Base-by-base conservation (phyloP, 2,113 vertebrate species). In the Callorhinus ursinus region DNA sequence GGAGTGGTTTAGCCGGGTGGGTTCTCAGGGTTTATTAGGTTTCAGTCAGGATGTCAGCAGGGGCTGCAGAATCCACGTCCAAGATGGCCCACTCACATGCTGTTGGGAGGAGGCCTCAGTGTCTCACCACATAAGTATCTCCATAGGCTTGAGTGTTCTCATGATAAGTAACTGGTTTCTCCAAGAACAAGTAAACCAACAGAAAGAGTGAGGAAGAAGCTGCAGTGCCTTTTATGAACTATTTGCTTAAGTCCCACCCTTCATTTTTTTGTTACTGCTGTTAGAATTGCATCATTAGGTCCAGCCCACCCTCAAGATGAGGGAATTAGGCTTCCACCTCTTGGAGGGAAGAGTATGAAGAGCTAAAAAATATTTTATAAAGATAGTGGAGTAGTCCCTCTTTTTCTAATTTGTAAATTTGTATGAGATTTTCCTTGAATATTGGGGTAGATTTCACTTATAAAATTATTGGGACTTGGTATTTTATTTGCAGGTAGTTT, bases 341-440 rank as follows among this genome's bases (percentile, higher is more conserved):
- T 36, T 79, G 33, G 89, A 84, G 14, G 24, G 1, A 79, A 86
- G 18, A 86, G 8, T 69, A 39, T 49, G 19, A 86, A 61, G 31
- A 80, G 49, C 53, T 46, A 86, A 76, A 65, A 86, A 16, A 65
- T 74, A 86, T 81, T 86, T 85, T 72, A 55, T 46, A 94, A 80
- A 26, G n/a, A 87, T 21, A 19, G 57, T 8, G 51, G 33, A 69
- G 5, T 81, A 81, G 31, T 86, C 22, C 36, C 26, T 90, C 19
- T 94, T 72, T 88, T 87, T 74, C 55, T 74, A 81, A 87, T 46
- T 90, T 94, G 22, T 65, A 33, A 81, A 24, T 89, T 15, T 93
- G 33, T 33, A 0, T 69, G 46, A 83, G 61, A 86, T 1, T 84
- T 77, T 95, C 83, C 51, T 77, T 92, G 24, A 88, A 33, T n/a